Evolutionary conservation across 2,888 invertebrate genomes (phyloP).

Genomic region (Harpagoxenus sublaevis): DNA sequence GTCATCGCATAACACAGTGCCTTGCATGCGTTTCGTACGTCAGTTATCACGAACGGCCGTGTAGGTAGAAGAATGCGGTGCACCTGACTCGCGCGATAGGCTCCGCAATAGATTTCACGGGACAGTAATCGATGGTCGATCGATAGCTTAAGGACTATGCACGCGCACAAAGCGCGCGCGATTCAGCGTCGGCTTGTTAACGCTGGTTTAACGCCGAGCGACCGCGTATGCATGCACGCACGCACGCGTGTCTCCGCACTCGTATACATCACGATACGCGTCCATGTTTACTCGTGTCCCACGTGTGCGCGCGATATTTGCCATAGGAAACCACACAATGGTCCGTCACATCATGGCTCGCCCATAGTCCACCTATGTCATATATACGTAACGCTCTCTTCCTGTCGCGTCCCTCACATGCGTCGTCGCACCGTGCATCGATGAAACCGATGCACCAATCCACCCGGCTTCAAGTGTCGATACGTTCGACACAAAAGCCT

Average conservation of each 20-base stretch:
- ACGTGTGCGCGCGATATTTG: slow-evolving; percentile 70
- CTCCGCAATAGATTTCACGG: slow-evolving; percentile 40
- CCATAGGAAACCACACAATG: slow-evolving; percentile 77
- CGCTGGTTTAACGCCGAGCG: slow-evolving; percentile 61
- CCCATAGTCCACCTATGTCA: slow-evolving; percentile 67
- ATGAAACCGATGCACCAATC: slow-evolving; percentile 60
- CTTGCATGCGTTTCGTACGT: neutral
- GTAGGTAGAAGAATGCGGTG: neutral
- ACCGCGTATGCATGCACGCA: slow-evolving; percentile 25
- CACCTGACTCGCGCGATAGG: slow-evolving; percentile 21
- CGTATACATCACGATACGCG: slow-evolving; percentile 19
- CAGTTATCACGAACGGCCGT: neutral
- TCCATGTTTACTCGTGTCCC: slow-evolving; percentile 59
- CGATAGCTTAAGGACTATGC: slow-evolving; percentile 64
- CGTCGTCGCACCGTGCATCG: slow-evolving; percentile 2
- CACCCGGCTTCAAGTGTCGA: slow-evolving; percentile 57
- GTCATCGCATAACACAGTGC: neutral
- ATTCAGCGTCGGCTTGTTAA: slow-evolving; percentile 61
- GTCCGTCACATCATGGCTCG: slow-evolving; percentile 75
- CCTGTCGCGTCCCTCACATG: neutral
- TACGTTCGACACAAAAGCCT: slow-evolving; percentile 64
- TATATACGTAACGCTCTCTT: slow-evolving; percentile 24
- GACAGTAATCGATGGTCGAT: slow-evolving; percentile 65
- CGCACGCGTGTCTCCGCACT: slow-evolving; percentile 29
- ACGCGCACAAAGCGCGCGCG: slow-evolving; percentile 59